These are phyloP conservation scores for Ptiloglossa arizonensis DNA, from an alignment of 1,140 invertebrate species.

Conservation along the genomic window DNA sequence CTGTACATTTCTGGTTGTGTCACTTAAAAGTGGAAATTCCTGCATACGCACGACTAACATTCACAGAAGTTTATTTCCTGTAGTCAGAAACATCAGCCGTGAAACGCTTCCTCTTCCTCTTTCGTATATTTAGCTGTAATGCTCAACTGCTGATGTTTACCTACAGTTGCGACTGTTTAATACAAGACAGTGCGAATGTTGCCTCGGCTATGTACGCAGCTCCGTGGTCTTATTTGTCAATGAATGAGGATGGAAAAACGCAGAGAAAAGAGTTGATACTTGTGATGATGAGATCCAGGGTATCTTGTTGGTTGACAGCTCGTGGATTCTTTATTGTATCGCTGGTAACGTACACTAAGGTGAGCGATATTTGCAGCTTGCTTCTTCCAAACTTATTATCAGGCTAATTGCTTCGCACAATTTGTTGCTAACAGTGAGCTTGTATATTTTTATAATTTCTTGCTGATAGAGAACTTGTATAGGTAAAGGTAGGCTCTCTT, in stretches of 20 bases:
- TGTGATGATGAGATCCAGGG: conserved; percentile 37
- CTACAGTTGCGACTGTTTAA: conserved; percentile 48
- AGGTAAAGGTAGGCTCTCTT: too few species aligned
- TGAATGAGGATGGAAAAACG: conserved; percentile 12
- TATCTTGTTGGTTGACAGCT: conserved; percentile 46
- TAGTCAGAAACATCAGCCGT: not conserved
- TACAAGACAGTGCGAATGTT: conserved; percentile 40
- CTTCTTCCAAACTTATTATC: not conserved
- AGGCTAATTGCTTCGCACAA: too few species aligned
- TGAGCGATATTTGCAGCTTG: conserved; percentile 2
- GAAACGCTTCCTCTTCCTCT: conserved; percentile 41
- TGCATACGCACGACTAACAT: not conserved
- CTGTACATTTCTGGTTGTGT: too few species aligned
- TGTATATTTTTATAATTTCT: too few species aligned
- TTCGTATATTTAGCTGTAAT: conserved; percentile 6
- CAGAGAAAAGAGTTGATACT: conserved; percentile 29
- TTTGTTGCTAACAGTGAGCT: too few species aligned
- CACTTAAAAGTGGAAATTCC: too few species aligned
- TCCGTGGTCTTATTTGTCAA: conserved; percentile 28
- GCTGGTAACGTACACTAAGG: conserved; percentile 47
- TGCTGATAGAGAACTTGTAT: too few species aligned
- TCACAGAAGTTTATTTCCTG: too few species aligned
- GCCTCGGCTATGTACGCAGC: conserved; percentile 30
- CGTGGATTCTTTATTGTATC: conserved; percentile 55
- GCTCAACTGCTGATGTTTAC: conserved; percentile 54